A percentile compares a stretch with the other conserved stretches of the same genome.
phyloP scores from a whole-genome alignment of 2,888 invertebrate species.

The Bellardia pandia region DNA sequence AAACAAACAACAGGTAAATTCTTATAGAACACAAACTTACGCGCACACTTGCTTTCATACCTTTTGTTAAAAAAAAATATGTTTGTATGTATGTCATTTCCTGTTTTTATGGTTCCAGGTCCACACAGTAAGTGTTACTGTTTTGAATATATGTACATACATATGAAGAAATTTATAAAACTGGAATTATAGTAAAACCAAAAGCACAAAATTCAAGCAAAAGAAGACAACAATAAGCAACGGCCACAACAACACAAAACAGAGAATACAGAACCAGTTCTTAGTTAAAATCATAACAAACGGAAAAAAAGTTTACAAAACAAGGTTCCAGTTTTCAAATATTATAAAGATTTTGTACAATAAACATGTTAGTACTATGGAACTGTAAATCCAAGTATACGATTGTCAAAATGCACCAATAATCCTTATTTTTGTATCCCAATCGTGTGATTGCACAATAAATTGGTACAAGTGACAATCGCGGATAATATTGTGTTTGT shows the following conservation, averaged over 20 bases:
- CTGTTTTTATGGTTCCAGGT: constrained; percentile 57
- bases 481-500: no score
- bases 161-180: not conserved
- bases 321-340: constrained; percentile 15
- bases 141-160: constrained; percentile 9
- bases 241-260: not conserved
- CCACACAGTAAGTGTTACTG: constrained; percentile 10
- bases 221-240: constrained; percentile 5
- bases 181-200: constrained; percentile 48
- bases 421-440: no score
- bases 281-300: constrained; percentile 54
- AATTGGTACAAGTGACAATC: no score
- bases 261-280: constrained; percentile 51
- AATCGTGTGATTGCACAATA: no score
- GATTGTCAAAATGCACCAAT: no score
- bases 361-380: not conserved
- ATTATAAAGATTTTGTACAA: not conserved
- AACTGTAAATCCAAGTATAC: not conserved
- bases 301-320: constrained; percentile 42
- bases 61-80: not conserved
- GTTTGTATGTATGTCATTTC: constrained; percentile 43
- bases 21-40: constrained; percentile 4
- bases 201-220: constrained; percentile 12
- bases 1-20: constrained; percentile 61
- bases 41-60: not conserved